Conservation (phyloP, 2,888 invertebrate species). For the Brachypalpus laphriformis region DNA sequence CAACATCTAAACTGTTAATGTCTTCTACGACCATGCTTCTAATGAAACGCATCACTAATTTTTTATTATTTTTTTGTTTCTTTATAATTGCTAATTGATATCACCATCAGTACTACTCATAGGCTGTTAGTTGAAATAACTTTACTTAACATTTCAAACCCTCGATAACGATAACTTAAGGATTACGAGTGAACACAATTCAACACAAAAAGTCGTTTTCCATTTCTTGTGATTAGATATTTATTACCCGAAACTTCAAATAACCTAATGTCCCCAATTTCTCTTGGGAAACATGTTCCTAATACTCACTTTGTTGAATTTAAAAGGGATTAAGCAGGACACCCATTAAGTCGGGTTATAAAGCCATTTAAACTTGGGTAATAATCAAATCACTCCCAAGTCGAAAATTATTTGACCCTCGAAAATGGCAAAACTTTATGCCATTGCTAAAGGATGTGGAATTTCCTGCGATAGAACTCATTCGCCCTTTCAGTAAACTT, state of each 20-base stretch:
- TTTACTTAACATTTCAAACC: background rate
- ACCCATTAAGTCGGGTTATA: conserved; percentile 36
- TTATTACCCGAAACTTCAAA: conserved; percentile 22
- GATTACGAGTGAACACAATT: background rate
- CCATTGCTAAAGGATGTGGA: conserved; percentile 2
- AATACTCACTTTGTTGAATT: conserved; percentile 39
- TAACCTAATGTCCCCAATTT: conserved; percentile 9
- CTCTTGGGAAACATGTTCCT: conserved; percentile 13
- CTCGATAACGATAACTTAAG: background rate
- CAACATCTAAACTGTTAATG: too few species aligned
- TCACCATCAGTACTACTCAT: too few species aligned
- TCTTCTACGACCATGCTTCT: too few species aligned
- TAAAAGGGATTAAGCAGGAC: conserved; percentile 36
- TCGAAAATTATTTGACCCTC: conserved; percentile 41
- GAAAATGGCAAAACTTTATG: conserved; percentile 23
- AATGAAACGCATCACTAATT: too few species aligned
- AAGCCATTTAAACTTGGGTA: conserved; percentile 46
- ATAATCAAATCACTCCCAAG: conserved; percentile 47
- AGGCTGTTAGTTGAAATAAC: background rate
- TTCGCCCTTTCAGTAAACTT: conserved; percentile 9
- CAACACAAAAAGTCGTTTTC: background rate
- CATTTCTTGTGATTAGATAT: conserved; percentile 19
- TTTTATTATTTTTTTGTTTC: too few species aligned
- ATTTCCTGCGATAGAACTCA: conserved; percentile 1
- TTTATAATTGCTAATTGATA: too few species aligned